Conservation (phyloP, 1,140 invertebrate genomes). For the Eumeta japonica region DNA sequence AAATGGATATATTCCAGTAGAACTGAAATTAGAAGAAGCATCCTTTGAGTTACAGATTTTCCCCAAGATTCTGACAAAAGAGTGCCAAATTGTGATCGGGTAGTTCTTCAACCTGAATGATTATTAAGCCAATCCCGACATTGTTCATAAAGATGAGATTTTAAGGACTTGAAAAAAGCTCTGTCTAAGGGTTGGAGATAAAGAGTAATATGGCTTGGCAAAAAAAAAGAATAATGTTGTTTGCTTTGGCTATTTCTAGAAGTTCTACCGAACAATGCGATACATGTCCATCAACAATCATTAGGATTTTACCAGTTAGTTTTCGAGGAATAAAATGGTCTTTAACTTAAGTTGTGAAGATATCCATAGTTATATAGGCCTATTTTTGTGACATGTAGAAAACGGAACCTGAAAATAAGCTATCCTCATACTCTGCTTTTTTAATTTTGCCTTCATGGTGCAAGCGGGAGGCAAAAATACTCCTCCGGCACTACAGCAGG, state of each 20-base stretch:
- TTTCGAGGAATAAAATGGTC: slow-evolving; percentile 8
- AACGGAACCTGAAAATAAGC: slow-evolving; percentile 19
- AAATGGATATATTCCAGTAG: no score
- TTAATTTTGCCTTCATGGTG: slow-evolving; percentile 18
- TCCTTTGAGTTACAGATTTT: no score
- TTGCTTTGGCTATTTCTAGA: slow-evolving; percentile 17
- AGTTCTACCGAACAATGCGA: slow-evolving; percentile 10
- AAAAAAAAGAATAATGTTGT: slow-evolving; percentile 20
- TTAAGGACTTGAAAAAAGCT: slow-evolving; percentile 23
- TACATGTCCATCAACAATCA: slow-evolving; percentile 5
- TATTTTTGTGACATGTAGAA: slow-evolving; percentile 22
- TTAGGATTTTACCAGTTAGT: not conserved
- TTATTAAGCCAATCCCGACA: no score
- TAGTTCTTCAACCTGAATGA: no score
- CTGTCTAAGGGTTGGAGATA: slow-evolving; percentile 24
- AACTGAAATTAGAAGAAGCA: no score
- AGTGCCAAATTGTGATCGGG: no score
- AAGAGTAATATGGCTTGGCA: slow-evolving; percentile 26
- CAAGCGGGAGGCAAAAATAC: no score
- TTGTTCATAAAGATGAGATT: slow-evolving; percentile 15
- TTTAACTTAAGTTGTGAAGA: slow-evolving; percentile 20
- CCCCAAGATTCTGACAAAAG: no score
- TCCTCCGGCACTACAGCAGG: slow-evolving; percentile 18
- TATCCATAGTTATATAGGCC: slow-evolving; percentile 17
- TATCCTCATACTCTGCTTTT: no score